Evolutionary conservation across 2,113 vertebrate species (phyloP).

Genomic region (Corydoras sp.): DNA sequence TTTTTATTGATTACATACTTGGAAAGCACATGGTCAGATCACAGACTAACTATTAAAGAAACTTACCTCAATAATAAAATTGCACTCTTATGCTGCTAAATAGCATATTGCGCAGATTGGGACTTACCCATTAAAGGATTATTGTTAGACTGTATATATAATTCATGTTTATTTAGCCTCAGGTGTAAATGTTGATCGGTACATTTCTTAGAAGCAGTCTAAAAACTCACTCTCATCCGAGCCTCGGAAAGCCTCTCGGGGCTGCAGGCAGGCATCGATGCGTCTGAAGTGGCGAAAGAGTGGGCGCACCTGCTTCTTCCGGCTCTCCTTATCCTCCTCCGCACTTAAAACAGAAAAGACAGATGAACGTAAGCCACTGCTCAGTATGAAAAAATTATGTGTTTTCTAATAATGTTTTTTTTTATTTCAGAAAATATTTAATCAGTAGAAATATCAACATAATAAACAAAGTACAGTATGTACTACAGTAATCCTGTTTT

Average conservation of each 20-base stretch:
- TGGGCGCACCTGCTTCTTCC: conserved; percentile 87
- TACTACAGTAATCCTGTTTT: no score
- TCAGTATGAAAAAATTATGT: not conserved
- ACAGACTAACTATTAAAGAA: conserved; percentile 10
- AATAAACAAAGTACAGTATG: no score
- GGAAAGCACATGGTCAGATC: conserved; percentile 30
- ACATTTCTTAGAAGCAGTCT: not conserved
- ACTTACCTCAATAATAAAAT: conserved; percentile 8
- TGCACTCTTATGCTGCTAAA: not conserved
- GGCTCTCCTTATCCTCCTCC: conserved; percentile 80
- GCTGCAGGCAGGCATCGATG: conserved; percentile 92
- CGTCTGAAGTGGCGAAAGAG: conserved; percentile 92
- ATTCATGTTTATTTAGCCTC: not conserved
- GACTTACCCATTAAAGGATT: not conserved
- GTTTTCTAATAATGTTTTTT: no score
- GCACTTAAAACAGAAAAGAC: conserved; percentile 56
- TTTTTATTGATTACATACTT: conserved; percentile 39
- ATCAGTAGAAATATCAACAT: no score
- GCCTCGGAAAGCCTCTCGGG: conserved; percentile 89
- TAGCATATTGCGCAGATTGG: not conserved
- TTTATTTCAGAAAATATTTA: no score
- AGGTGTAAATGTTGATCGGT: not conserved
- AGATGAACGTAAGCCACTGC: not conserved
- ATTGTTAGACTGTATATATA: not conserved
- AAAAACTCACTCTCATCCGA: conserved; percentile 86